A percentile compares a stretch with the other conserved stretches of the same genome.
phyloP scores from a whole-genome alignment of 2,113 vertebrate genomes.

The Chrysochloris asiatica region DNA sequence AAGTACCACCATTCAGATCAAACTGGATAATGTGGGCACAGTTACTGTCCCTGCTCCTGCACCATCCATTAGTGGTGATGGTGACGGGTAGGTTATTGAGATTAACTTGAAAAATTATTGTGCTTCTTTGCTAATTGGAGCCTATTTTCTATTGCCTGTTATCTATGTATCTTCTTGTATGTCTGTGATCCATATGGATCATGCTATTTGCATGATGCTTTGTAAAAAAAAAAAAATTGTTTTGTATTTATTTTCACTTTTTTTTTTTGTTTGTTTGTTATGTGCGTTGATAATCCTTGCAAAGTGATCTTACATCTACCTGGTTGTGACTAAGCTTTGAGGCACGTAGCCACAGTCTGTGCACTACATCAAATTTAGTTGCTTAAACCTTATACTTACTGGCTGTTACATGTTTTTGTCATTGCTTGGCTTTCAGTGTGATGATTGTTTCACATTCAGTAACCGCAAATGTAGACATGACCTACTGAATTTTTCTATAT shows the following conservation, averaged over 20 bases:
- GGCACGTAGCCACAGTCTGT: slow-evolving; percentile 90
- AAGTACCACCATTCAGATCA: slow-evolving; percentile 99
- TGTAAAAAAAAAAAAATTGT: slow-evolving; percentile 87
- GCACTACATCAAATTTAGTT: slow-evolving; percentile 91
- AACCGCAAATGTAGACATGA: slow-evolving; percentile 77
- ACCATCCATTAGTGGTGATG: slow-evolving; percentile 99
- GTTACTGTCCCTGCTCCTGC: slow-evolving; percentile 99
- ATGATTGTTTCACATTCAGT: slow-evolving; percentile 86
- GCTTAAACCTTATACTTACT: slow-evolving; percentile 89
- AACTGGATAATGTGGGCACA: slow-evolving; percentile 99
- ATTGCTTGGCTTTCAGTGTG: slow-evolving; percentile 91
- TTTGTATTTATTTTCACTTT: no score
- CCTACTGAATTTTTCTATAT: slow-evolving; percentile 83
- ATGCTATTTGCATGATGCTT: slow-evolving; percentile 91
- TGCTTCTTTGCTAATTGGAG: slow-evolving; percentile 95
- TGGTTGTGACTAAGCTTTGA: slow-evolving; percentile 89
- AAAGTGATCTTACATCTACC: slow-evolving; percentile 87
- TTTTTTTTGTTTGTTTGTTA: slow-evolving; percentile 77
- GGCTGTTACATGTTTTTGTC: slow-evolving; percentile 90
- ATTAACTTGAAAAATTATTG: slow-evolving; percentile 93
- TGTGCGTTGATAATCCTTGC: slow-evolving; percentile 87
- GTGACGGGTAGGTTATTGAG: slow-evolving; percentile 99
- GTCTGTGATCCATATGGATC: slow-evolving; percentile 88
- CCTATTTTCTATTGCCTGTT: slow-evolving; percentile 93
- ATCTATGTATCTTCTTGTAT: slow-evolving; percentile 90